Evolutionary conservation across 2,797 vertebrate genomes (phyloP).

Genomic region (Ara ararauna): DNA sequence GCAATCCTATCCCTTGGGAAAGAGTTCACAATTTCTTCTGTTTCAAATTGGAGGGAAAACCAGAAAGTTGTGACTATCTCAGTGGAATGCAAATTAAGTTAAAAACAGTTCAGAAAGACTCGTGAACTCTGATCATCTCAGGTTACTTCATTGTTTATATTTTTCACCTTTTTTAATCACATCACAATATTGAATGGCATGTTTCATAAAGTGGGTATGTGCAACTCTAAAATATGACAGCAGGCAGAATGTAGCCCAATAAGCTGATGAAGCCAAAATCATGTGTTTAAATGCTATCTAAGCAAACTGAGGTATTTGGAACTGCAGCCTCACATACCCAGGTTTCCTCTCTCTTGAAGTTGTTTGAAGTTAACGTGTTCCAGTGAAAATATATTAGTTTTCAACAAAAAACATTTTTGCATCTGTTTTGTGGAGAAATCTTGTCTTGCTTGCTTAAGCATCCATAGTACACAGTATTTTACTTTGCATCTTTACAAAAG

Average conservation of each 20-base stretch:
- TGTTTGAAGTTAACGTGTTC: neutral
- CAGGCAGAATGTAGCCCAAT: neutral
- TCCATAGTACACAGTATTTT: neutral
- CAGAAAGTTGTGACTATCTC: neutral
- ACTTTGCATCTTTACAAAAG: neutral
- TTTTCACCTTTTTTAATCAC: neutral
- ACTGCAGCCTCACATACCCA: rapidly evolving
- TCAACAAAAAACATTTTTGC: neutral
- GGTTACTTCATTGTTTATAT: neutral
- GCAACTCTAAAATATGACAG: neutral
- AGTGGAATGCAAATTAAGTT: neutral
- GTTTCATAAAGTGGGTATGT: neutral
- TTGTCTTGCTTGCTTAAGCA: neutral
- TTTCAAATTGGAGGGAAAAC: neutral
- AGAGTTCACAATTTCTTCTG: neutral
- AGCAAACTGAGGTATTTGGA: neutral
- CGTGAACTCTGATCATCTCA: neutral
- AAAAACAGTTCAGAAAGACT: neutral
- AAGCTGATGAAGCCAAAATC: neutral
- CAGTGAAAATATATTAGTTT: neutral
- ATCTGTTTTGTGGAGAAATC: neutral
- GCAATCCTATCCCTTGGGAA: neutral
- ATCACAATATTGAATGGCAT: neutral
- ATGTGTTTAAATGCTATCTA: neutral
- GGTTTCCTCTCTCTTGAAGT: neutral